These are phyloP conservation scores for Geodia barretti DNA, from an alignment of 37 sponge, comb jelly and placozoan genomes.

Conservation along the genomic window DNA sequence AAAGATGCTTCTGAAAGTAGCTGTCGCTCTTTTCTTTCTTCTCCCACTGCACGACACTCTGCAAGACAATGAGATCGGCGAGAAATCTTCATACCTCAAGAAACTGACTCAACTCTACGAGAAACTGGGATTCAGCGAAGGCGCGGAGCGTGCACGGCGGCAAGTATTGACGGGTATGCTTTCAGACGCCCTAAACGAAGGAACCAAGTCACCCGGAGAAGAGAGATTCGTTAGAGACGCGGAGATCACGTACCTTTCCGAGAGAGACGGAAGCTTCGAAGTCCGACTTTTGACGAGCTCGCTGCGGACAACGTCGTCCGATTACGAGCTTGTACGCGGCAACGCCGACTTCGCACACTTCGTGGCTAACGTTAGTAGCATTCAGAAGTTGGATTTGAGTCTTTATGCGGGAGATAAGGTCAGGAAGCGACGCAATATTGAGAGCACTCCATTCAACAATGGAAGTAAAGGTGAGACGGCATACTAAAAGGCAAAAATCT, in stretches of 20 bases:
- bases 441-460: conserved; percentile 15
- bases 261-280: not conserved
- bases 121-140: not conserved
- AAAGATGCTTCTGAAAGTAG: not conserved
- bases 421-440: not conserved
- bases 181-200: not conserved
- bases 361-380: not conserved
- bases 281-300: not conserved
- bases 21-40: not conserved
- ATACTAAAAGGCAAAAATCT: too few species aligned
- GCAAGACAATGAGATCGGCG: not conserved
- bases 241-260: not conserved
- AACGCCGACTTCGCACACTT: not conserved
- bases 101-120: not conserved
- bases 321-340: not conserved
- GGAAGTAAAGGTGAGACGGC: conserved; percentile 49
- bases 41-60: not conserved
- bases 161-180: not conserved
- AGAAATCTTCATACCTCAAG: not conserved
- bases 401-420: not conserved
- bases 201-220: not conserved
- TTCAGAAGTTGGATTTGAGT: not conserved
- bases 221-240: not conserved
- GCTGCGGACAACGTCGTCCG: not conserved
- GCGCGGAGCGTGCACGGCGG: not conserved